Evolutionary conservation across 1,140 invertebrate species (phyloP), one percentile per base, ranked within the genome.

Genomic region (Magallana gigas): DNA sequence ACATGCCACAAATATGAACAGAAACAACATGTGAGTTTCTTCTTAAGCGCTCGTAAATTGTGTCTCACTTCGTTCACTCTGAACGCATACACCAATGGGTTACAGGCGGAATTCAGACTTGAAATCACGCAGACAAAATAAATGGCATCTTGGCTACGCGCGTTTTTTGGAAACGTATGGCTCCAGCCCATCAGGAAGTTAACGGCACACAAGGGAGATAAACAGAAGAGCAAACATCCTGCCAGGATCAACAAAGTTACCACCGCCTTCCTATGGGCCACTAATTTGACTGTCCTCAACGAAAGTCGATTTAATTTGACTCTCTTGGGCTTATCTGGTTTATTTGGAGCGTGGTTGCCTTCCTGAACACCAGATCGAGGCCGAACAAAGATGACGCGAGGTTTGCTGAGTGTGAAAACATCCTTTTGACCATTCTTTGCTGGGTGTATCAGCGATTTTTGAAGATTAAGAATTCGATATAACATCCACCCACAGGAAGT

Each of bases 1-100:
- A 48, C 36, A 48, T 48, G 36, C 36, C 68, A 8, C 23, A 76
- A 76, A 8, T 11, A 12, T 36, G 23, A 76, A 76, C 68, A 76
- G 36, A 76, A 12, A 83, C 85, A 86, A 64, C 85, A 86, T 7
- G 36, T 48, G 5, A 86, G 60, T n/a, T 82, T 82, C 18, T 83
- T n/a, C 58, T 86, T 86, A 29, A 60, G 56, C 12, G 36, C 18
- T 62, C 80, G 18, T 7, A 86, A 7, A 16, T 18, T 62, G 59
- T 82, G 23, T 57, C 59, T 80, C n/a, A 86, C 85, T 64, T 86
- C 85, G 29, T 86, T n/a, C 18, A 86, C 82, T 56, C 85, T 23
- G 16, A 86, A 86, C 9, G 85, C 85, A 83, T 86, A 86, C n/a
- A 86, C 82, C 11, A 86, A 29, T 3, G 85, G 85, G 29, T 86